Evolutionary conservation across 2,113 vertebrate species (phyloP).

Genomic region (Orycteropus afer): DNA sequence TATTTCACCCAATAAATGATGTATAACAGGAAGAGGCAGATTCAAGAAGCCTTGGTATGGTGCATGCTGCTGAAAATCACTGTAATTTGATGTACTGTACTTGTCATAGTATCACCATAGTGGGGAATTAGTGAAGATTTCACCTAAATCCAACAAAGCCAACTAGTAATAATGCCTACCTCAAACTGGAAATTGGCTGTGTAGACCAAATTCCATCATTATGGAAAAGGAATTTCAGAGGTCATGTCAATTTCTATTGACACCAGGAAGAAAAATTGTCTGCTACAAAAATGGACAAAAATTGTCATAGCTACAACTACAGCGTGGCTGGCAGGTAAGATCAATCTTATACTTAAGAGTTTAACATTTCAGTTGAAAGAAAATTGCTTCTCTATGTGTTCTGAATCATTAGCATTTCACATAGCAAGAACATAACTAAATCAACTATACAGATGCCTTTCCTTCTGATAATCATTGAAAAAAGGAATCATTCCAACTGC

Average conservation of each 20-base stretch:
- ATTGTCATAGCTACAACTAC: not conserved
- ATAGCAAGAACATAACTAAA: no score
- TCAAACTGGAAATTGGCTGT: not conserved
- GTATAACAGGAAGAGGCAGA: not conserved
- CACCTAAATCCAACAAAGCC: not conserved
- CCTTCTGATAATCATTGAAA: not conserved
- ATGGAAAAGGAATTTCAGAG: conserved; percentile 33
- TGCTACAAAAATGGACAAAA: no score
- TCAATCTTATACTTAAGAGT: no score
- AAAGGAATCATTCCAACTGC: not conserved
- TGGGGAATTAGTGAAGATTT: not conserved
- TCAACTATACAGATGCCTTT: no score
- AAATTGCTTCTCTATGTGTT: no score
- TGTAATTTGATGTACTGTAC: not conserved
- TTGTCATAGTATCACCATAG: not conserved
- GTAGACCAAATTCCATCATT: conserved; percentile 1
- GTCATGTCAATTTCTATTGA: not conserved
- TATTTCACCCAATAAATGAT: not conserved
- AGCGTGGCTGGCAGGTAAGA: not conserved
- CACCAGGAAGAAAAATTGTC: not conserved
- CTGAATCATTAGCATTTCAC: no score
- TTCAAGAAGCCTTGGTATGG: not conserved
- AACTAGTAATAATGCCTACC: not conserved
- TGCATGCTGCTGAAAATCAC: not conserved
- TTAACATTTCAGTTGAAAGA: no score